Base-by-base conservation (phyloP, 1,140 invertebrate genomes). In the Pissodes strobi region DNA sequence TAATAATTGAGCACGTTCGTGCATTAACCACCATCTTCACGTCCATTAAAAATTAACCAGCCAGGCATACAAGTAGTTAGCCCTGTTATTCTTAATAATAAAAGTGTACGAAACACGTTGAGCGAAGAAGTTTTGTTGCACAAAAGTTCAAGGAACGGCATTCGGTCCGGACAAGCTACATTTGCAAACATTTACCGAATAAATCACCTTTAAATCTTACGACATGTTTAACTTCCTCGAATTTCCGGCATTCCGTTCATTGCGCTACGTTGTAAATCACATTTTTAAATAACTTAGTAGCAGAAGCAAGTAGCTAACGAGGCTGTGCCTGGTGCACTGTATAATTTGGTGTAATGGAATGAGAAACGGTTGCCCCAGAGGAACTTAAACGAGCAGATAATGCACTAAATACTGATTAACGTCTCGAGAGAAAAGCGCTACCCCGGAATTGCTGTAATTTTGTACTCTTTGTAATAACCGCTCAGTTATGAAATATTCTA, bases 361-460 rank as follows among this genome's bases (percentile, higher is more conserved):
- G 58, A 61, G 58, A 52, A 61, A 61, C 58, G 46, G 22, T 21
- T 12, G 17, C 18, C 58, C 34, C 58, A 9, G 21, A 43, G 46
- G 19, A 52, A 41, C 48, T 61, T 61, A 61, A 61, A 61, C 58
- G 58, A 61, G 25, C 58, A 52, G 58, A 61, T 61, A 61, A 61
- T 61, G 58, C 58, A 48, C 58, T 61, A 61, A 61, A 61, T 38
- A 61, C 58, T 61, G 58, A 61, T 61, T 61, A 61, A 52, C 58
- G 48, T 52, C 58, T 61, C 58, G 13, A 21, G 57, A 59, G 57
- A 46, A 46, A 48, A 13, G 57, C 19, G 15, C n/a, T n/a, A n/a
- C n/a, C n/a, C 34, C 34, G 25, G 25, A 27, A 27, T 27, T 3
- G 25, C 25, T 27, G 3, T 27, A 27, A 27, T 5, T 27, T 27